A percentile compares a stretch with the other conserved stretches of the same genome.
Conservation (phyloP, 2,113 vertebrate species). For the Procapra przewalskii region DNA sequence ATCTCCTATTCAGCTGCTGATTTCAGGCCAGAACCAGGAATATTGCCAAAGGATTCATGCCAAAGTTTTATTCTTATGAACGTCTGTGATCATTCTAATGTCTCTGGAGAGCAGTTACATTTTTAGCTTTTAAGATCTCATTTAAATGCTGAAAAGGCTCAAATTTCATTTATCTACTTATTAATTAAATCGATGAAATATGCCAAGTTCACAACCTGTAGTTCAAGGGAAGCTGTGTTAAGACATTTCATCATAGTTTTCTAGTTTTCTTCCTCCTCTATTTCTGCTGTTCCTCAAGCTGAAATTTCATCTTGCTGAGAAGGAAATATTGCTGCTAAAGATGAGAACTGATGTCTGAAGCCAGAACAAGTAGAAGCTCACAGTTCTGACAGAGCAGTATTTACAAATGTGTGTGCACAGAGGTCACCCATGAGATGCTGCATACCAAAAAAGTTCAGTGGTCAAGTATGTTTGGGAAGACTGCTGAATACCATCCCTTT, state of each 20-base stretch:
- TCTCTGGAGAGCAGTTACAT: background rate
- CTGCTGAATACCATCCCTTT: background rate
- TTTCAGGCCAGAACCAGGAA: background rate
- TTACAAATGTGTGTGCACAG: background rate
- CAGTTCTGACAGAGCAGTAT: background rate
- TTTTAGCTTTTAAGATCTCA: slow-evolving; percentile 47
- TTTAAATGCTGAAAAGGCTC: background rate
- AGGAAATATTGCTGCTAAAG: background rate
- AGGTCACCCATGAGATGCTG: background rate
- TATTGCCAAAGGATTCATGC: slow-evolving; percentile 14
- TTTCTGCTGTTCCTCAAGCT: background rate
- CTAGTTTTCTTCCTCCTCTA: background rate
- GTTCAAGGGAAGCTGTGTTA: background rate
- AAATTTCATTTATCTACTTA: background rate
- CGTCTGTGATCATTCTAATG: background rate
- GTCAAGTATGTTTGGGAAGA: background rate
- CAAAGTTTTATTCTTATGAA: slow-evolving; percentile 22
- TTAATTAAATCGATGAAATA: slow-evolving; percentile 10
- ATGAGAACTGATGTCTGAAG: background rate
- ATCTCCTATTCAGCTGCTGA: background rate
- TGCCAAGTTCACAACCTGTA: background rate
- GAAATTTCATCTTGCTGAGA: slow-evolving; percentile 19
- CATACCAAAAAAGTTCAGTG: background rate
- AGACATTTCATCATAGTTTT: background rate
- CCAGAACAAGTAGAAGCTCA: background rate